Evolutionary conservation across 2,797 vertebrate species (phyloP).

Genomic region (Phyllotis vaccarum): DNA sequence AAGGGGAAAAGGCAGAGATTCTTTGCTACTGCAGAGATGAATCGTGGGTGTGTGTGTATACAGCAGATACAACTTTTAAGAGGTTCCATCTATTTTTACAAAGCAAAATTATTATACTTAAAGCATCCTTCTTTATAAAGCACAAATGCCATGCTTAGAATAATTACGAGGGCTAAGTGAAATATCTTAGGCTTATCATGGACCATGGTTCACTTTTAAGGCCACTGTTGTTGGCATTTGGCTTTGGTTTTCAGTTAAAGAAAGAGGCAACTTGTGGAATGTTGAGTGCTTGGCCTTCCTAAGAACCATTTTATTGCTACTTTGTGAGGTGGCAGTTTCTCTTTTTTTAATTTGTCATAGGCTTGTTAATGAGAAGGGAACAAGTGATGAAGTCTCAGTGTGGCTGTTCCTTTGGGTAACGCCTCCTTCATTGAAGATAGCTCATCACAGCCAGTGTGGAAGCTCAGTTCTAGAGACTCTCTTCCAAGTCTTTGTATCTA

Average conservation of each 20-base stretch:
- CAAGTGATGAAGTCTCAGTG: not conserved
- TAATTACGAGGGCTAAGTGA: not conserved
- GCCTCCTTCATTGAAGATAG: not conserved
- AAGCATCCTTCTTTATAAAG: not conserved
- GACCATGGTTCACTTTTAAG: not conserved
- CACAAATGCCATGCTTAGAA: not conserved
- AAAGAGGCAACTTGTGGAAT: not conserved
- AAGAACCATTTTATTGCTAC: not conserved
- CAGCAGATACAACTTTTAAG: not conserved
- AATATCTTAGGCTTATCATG: not conserved
- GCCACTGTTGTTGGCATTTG: not conserved
- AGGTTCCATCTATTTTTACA: not conserved
- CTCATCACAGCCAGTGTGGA: not conserved
- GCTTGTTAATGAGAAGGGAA: not conserved
- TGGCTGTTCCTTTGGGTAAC: not conserved
- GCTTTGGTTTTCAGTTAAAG: not conserved
- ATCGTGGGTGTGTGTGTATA: not conserved
- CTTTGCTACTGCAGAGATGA: not conserved
- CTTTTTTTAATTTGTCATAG: not conserved
- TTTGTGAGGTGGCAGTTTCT: not conserved
- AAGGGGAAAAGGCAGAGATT: not conserved
- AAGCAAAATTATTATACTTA: not conserved
- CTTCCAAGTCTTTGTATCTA: not conserved
- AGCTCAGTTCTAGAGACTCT: not conserved
- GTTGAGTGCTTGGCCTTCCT: not conserved